phyloP scores from a whole-genome alignment of 2,888 invertebrate species.

The Macrophya annulata region DNA sequence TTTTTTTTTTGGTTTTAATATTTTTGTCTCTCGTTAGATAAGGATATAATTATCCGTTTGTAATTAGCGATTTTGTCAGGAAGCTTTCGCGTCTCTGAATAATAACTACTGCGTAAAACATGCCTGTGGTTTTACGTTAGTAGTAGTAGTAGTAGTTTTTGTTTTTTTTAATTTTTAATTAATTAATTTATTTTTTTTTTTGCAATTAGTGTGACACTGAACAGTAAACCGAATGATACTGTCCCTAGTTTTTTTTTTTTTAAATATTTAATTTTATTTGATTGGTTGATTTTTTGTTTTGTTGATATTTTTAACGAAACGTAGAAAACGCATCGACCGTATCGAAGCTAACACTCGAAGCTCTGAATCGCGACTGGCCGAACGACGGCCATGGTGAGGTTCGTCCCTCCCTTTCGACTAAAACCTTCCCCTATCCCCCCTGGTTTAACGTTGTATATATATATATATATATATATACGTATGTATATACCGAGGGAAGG shows the following conservation, averaged over 20 bases:
- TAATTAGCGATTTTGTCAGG: neutral
- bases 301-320: neutral
- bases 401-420: slow-evolving; percentile 64
- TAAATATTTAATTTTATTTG: no score
- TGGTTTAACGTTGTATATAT: no score
- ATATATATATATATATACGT: no score
- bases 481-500: neutral
- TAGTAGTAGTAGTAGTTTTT: no score
- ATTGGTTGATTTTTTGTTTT: neutral
- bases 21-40: neutral
- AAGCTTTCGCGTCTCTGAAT: neutral
- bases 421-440: slow-evolving; percentile 49
- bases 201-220: neutral
- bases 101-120: neutral
- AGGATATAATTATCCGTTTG: neutral
- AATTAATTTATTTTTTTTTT: neutral
- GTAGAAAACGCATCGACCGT: neutral
- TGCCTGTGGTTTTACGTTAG: neutral
- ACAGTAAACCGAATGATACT: neutral
- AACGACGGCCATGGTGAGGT: slow-evolving; percentile 60
- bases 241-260: neutral
- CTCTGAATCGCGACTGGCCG: slow-evolving; percentile 72
- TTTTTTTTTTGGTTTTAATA: neutral
- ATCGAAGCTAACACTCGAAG: slow-evolving; percentile 66
- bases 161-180: neutral